Evolutionary conservation across 1,140 invertebrate species (phyloP), one percentile per base, ranked within the genome.

Genomic region (Wasmannia auropunctata): DNA sequence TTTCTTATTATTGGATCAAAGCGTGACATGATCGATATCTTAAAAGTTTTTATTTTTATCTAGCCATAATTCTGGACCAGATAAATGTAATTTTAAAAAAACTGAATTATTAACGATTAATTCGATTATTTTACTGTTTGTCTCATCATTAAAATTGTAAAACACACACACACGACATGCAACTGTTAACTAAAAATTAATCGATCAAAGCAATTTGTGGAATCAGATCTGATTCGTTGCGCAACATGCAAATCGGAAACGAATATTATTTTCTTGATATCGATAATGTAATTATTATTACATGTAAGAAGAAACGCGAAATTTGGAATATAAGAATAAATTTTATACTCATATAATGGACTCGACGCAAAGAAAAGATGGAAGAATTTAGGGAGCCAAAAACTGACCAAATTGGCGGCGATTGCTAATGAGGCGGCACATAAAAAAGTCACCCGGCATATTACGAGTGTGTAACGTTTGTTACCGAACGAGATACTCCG

Each of bases 361-460:
- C 6, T 37, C 14, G 43, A 34, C 0, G 2, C 7, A 79, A 51
- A 28, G n/a, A 14, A 46, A 43, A n/a, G 25, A 34, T 4, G 40
- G 31, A 10, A 65, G n/a, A 65, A 54, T 51, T 79, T 51, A 79
- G 5, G 6, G n/a, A 74, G 19, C 2, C 31, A 3, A 67, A 3
- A 14, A 19, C 22, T 56, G 10, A 31, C 6, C 31, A 25, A 85
- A 85, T 67, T 40, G 22, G 14, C n/a, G 40, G 14, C n/a, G 40
- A 22, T 60, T 49, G 49, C 11, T 87, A 90, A 89, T 72, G 87
- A 89, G 34, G 3, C n/a, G 0, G 19, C 14, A 7, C 40, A 43
- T 86, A 88, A 86, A 88, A 86, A 43, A 19, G 25, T 51, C 49
- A 76, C 31, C 67, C 49, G 69, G 34, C 31, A 63, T 54, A 90